Conservation (phyloP, 1,140 invertebrate species). For the Elysia chlorotica region DNA sequence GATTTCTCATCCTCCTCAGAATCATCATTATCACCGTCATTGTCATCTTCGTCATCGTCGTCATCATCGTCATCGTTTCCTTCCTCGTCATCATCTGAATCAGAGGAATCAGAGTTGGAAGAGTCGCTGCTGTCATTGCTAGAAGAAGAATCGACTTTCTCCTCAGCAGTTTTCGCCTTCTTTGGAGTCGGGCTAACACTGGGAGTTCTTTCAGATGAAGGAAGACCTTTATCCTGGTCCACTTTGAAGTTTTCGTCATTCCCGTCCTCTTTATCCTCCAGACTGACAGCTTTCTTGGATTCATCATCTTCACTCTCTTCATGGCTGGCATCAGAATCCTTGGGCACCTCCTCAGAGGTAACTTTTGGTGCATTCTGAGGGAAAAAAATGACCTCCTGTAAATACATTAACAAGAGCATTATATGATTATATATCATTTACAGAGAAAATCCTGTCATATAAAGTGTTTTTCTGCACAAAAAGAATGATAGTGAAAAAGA, state of each 20-base stretch:
- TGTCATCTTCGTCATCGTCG: constrained; percentile 14
- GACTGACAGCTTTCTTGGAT: neutral
- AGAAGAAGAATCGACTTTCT: constrained; percentile 7
- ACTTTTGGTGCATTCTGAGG: neutral
- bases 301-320: constrained; percentile 7
- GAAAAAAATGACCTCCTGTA: neutral
- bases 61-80: constrained; percentile 22
- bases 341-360: neutral
- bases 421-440: too few relatives aligned
- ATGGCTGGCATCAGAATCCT: neutral
- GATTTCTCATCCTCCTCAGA: constrained; percentile 14
- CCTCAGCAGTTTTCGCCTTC: constrained; percentile 2
- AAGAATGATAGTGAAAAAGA: too few relatives aligned
- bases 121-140: constrained; percentile 20
- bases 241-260: neutral
- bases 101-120: constrained; percentile 19
- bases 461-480: too few relatives aligned
- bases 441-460: too few relatives aligned
- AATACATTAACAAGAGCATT: too few relatives aligned
- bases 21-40: constrained; percentile 24
- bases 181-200: constrained; percentile 4
- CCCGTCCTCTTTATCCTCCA: too few relatives aligned
- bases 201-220: neutral
- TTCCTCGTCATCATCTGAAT: constrained; percentile 22
- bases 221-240: constrained; percentile 4